Conservation (phyloP, 1,140 invertebrate genomes). For the Drosophila takahashii region DNA sequence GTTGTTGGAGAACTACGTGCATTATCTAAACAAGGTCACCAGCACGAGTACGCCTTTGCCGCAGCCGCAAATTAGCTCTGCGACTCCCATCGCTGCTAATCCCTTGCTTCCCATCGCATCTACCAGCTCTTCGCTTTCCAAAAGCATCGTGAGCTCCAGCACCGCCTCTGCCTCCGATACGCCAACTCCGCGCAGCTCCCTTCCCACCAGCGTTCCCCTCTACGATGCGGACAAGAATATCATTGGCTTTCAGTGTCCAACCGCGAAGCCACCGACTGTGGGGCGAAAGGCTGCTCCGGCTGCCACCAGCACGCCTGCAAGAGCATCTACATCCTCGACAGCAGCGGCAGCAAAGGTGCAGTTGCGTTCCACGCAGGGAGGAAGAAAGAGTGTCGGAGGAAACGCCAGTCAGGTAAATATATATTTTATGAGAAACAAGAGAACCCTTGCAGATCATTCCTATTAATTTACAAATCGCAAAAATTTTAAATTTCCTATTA, state of each 20-base stretch:
- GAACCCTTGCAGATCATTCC: too few species aligned
- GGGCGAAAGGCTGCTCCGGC: background rate
- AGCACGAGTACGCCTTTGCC: conserved; percentile 1
- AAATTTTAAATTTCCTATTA: too few species aligned
- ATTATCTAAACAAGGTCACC: conserved; percentile 42
- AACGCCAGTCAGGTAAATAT: background rate
- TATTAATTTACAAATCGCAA: too few species aligned
- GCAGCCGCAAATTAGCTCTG: background rate
- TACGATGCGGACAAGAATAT: conserved; percentile 52
- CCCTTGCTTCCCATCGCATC: background rate
- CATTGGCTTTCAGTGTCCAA: conserved; percentile 55
- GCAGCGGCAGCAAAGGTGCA: background rate
- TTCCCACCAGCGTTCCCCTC: conserved; percentile 23
- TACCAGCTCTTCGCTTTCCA: background rate
- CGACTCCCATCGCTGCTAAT: background rate
- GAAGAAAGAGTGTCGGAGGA: background rate
- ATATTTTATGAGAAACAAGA: too few species aligned
- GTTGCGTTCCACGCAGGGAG: background rate
- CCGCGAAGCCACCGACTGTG: background rate
- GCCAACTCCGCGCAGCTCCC: background rate
- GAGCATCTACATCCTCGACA: conserved; percentile 12
- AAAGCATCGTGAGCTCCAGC: background rate
- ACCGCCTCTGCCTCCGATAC: background rate
- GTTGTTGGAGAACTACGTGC: conserved; percentile 59
- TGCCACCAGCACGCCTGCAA: background rate